Percentiles rank a stretch among this genome's conserved stretches.
Conservation (phyloP, 2,888 invertebrate species). For the Eupithecia insigniata region DNA sequence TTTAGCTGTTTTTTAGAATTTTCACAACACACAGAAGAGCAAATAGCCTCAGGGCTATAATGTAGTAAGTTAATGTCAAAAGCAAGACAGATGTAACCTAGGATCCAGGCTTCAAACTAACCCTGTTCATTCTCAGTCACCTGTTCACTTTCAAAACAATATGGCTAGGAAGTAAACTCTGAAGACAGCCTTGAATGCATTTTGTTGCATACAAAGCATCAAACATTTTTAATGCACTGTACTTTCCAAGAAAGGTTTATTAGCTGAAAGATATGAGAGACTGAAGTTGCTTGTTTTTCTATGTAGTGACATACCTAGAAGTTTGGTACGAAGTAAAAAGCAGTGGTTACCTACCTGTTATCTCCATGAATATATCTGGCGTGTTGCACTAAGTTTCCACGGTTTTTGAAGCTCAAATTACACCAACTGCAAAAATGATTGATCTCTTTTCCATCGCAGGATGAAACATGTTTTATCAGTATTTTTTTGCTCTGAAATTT, state of each 20-base stretch:
- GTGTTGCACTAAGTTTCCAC: constrained; percentile 51
- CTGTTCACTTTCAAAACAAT: neutral
- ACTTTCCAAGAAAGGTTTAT: neutral
- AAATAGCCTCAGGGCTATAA: neutral
- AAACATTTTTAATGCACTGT: neutral
- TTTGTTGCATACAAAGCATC: neutral
- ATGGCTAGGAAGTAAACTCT: neutral
- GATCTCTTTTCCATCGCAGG: constrained; percentile 17
- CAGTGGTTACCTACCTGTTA: constrained; percentile 32
- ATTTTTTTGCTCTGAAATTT: constrained; percentile 29
- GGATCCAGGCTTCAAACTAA: neutral
- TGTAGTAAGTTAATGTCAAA: neutral
- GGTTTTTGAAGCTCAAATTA: constrained; percentile 49
- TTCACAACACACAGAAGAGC: neutral
- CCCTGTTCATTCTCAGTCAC: neutral
- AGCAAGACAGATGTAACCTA: constrained; percentile 1
- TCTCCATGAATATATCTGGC: constrained; percentile 48
- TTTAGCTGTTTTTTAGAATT: neutral
- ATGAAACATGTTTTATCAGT: constrained; percentile 26
- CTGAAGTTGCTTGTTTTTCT: neutral
- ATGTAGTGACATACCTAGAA: neutral
- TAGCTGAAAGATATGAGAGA: neutral
- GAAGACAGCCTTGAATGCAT: neutral
- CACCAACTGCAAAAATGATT: constrained; percentile 49
- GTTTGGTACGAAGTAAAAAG: neutral